phyloP scores from a whole-genome alignment of 2,113 vertebrate species.

The Pelvicachromis taeniatus region DNA sequence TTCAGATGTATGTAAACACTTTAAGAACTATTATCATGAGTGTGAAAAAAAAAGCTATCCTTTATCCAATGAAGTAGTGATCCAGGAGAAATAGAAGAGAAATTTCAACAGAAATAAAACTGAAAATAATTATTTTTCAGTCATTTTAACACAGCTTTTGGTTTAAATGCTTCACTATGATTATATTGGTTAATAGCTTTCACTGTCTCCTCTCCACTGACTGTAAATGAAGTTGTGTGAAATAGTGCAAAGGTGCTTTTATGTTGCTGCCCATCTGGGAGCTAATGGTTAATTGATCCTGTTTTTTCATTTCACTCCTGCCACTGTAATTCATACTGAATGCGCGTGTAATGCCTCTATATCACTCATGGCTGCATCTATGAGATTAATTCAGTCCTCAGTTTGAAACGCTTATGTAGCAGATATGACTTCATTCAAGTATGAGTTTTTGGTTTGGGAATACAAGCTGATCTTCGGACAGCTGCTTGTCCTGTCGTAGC shows the following conservation, averaged over 20 bases:
- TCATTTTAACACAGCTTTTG: not conserved
- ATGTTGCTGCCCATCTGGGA: slow-evolving; percentile 10
- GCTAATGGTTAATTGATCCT: slow-evolving; percentile 36
- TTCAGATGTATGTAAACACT: not conserved
- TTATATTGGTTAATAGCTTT: not conserved
- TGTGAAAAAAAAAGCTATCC: not conserved
- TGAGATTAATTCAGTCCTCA: not conserved
- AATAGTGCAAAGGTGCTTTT: not conserved
- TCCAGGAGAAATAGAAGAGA: not conserved
- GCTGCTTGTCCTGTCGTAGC: not conserved
- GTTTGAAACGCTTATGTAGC: slow-evolving; percentile 19
- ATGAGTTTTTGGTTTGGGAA: not conserved
- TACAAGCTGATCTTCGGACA: not conserved
- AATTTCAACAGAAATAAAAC: not conserved
- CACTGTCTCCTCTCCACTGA: not conserved
- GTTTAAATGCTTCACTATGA: not conserved
- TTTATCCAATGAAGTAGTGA: not conserved
- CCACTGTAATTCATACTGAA: slow-evolving; percentile 27
- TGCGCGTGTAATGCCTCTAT: not conserved
- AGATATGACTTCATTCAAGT: not conserved
- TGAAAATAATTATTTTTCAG: not conserved
- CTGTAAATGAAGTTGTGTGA: not conserved
- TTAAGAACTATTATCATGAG: not conserved
- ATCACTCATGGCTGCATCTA: slow-evolving; percentile 2
- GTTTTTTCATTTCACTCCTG: not conserved